phyloP scores from a whole-genome alignment of 1,140 invertebrate genomes.

The Zaprionus capensis region DNA sequence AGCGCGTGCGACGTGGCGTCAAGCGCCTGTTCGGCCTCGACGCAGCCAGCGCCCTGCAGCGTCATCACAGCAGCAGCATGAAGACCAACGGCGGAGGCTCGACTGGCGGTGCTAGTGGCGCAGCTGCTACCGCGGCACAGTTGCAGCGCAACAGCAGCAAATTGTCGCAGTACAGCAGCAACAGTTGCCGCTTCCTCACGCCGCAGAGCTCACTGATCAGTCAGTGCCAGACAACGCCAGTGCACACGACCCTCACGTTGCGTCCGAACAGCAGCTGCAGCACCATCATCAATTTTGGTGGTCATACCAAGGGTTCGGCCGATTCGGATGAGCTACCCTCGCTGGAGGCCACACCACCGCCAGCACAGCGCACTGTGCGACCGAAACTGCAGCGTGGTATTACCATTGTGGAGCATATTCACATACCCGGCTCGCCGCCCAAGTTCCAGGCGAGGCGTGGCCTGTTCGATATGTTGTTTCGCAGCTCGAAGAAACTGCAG shows the following conservation, averaged over 20 bases:
- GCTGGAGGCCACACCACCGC: slow-evolving; percentile 49
- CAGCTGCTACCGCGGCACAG: slow-evolving; percentile 37
- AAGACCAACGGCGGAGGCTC: slow-evolving; percentile 49
- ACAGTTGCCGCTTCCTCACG: slow-evolving; percentile 72
- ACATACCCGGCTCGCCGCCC: slow-evolving; percentile 58
- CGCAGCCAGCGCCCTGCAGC: slow-evolving; percentile 69
- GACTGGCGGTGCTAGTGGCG: neutral
- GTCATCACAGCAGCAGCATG: slow-evolving; percentile 73
- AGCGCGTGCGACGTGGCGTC: slow-evolving; percentile 90
- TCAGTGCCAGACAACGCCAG: slow-evolving; percentile 52
- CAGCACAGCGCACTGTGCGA: slow-evolving; percentile 18
- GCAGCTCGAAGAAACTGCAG: slow-evolving; percentile 74
- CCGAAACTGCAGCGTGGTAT: slow-evolving; percentile 73
- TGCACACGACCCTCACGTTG: slow-evolving; percentile 62
- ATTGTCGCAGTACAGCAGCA: slow-evolving; percentile 74
- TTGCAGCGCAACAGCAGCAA: slow-evolving; percentile 77
- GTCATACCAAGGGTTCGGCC: slow-evolving; percentile 39
- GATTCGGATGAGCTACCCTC: slow-evolving; percentile 63
- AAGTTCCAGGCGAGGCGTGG: slow-evolving; percentile 67
- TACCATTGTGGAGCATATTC: slow-evolving; percentile 76
- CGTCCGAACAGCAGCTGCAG: slow-evolving; percentile 78
- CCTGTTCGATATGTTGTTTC: slow-evolving; percentile 77
- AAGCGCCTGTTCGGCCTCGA: slow-evolving; percentile 86
- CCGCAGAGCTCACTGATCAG: slow-evolving; percentile 72
- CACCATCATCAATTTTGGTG: slow-evolving; percentile 78